These are phyloP conservation scores for Arizona elegans DNA, from an alignment of 2,113 vertebrate genomes.

Conservation along the genomic window DNA sequence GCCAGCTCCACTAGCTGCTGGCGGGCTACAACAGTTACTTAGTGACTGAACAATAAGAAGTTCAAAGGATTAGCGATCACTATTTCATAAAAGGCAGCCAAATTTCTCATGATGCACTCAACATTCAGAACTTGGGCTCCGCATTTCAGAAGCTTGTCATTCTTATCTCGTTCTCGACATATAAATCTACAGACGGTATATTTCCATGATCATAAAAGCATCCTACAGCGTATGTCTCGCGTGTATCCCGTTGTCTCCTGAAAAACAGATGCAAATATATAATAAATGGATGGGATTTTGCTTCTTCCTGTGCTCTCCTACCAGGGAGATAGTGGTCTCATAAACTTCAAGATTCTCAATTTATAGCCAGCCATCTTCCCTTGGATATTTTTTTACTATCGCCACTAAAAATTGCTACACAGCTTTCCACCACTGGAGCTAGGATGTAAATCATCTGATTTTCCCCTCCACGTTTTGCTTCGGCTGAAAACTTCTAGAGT, in stretches of 20 bases:
- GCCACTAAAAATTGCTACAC: conserved; percentile 12
- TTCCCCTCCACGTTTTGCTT: neutral
- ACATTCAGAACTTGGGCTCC: fast-evolving
- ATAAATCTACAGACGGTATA: neutral
- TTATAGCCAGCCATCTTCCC: neutral
- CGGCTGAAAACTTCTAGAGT: neutral
- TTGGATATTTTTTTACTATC: conserved; percentile 27
- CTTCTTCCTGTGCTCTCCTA: neutral
- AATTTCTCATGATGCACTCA: neutral
- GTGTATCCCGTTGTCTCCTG: neutral
- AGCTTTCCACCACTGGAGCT: neutral
- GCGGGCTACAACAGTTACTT: no score
- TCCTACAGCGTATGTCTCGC: neutral
- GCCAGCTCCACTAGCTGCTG: no score
- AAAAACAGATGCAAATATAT: neutral
- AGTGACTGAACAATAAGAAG: neutral
- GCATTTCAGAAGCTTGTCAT: neutral
- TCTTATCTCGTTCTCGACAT: neutral
- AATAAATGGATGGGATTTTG: neutral
- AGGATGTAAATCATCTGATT: neutral
- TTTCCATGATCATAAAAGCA: neutral
- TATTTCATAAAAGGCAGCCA: neutral
- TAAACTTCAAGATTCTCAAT: neutral
- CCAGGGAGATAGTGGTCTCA: neutral
- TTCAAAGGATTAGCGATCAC: neutral